Evolutionary conservation across 2,797 vertebrate genomes (phyloP), one percentile per base, ranked within the genome.

Genomic region (Craterocephalus amniculus): DNA sequence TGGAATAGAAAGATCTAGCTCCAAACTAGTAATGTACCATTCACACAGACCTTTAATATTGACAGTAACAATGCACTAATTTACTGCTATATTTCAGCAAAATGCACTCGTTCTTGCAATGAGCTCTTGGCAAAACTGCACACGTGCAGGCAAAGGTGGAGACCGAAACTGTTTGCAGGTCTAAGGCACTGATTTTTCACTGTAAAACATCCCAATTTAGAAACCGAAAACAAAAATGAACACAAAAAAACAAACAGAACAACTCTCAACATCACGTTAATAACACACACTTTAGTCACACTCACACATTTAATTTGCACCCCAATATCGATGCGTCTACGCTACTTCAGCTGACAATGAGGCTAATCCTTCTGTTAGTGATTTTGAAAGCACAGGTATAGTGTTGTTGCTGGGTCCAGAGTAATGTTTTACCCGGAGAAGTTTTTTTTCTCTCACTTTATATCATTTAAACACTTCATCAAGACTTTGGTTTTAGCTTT

Each of bases 401-500:
- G 89, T 91, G 88, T 94, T 89, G 94, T 95, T 95, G 94, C 94
- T 95, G 95, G 95, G 95, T 94, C 93, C 95, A 94, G 89, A 90
- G 92, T 93, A 93, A 87, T 93, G 89, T 43, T 82, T 91, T 86
- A 94, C 92, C 94, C 80, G 93, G 94, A 95, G 74, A 78, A 51
- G 72, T 87, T 77, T 88, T 87, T n/a, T n/a, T n/a, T n/a, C n/a
- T 45, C 32, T 34, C 10, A 8, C 9, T 84, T 70, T 87, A 93
- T 89, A 93, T 91, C 68, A 91, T 89, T 93, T 80, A 92, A 92
- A 92, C 83, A 86, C 83, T 83, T 85, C 82, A 81, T 92, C 81
- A 87, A 89, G 75, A 84, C 93, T 95, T 95, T 95, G 95, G 93
- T 94, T 93, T 94, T 76, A 87, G 78, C 67, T 87, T 79, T 80